Conservation (phyloP, 1,140 invertebrate genomes). For the Teleogryllus occipitalis region DNA sequence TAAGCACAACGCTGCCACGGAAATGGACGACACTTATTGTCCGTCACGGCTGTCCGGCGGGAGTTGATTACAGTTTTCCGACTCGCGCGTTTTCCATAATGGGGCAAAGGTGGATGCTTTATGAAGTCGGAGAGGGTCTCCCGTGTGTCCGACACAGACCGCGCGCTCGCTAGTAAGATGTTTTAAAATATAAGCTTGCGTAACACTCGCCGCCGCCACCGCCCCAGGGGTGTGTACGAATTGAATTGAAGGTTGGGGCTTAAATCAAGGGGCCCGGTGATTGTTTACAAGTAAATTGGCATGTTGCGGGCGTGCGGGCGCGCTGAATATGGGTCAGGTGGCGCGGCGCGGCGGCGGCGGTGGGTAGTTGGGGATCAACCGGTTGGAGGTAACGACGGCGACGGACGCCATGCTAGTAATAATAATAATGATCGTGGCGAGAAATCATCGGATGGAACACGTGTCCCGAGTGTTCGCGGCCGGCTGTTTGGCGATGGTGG, state of each 20-base stretch:
- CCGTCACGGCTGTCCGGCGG: background rate
- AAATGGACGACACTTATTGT: background rate
- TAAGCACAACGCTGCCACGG: background rate
- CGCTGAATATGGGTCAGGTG: background rate
- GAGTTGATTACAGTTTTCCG: background rate
- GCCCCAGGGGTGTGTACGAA: background rate
- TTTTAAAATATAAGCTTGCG: background rate
- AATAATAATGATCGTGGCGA: too few species aligned
- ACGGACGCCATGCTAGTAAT: too few species aligned
- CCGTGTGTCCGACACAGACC: background rate
- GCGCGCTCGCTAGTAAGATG: background rate
- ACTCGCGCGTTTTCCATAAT: background rate
- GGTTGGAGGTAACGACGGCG: background rate
- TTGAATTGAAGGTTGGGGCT: background rate
- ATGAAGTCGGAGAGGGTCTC: background rate
- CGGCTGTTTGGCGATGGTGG: too few species aligned
- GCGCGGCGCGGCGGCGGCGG: too few species aligned
- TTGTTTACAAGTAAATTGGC: conserved; percentile 5
- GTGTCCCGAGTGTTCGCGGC: too few species aligned
- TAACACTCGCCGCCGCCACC: background rate
- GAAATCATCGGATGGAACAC: too few species aligned
- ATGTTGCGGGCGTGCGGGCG: background rate
- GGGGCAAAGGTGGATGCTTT: background rate
- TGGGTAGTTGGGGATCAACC: background rate
- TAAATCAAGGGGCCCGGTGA: background rate